A percentile compares a stretch with the other conserved stretches of the same genome.
Evolutionary conservation across 1,140 invertebrate genomes (phyloP).

Genomic region (Drosophila nannoptera): DNA sequence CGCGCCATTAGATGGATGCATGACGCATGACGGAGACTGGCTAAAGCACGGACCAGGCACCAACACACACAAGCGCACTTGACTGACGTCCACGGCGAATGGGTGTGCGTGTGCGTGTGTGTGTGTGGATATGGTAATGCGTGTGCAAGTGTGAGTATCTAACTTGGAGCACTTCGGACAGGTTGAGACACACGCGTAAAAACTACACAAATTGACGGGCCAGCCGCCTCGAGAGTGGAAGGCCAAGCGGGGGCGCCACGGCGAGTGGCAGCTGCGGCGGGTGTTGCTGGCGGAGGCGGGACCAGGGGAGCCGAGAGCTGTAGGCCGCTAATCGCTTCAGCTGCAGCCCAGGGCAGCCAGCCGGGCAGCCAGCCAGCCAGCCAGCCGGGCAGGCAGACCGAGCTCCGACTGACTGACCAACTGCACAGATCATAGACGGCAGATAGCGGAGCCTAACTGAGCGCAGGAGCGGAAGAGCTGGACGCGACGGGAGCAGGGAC

Average conservation of each 20-base stretch:
- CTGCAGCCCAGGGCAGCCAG: constrained; percentile 47
- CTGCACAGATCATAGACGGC: constrained; percentile 78
- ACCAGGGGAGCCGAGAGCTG: constrained; percentile 20
- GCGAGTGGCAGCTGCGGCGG: constrained; percentile 4
- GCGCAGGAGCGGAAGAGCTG: constrained; percentile 9
- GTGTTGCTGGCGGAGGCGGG: constrained; percentile 1
- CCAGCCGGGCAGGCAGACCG: constrained; percentile 35
- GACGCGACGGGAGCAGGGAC: constrained; percentile 9
- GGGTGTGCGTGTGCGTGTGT: constrained; percentile 20
- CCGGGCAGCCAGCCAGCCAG: constrained; percentile 42
- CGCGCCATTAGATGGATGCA: constrained; percentile 62
- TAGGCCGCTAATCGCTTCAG: constrained; percentile 68
- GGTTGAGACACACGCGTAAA: constrained; percentile 76
- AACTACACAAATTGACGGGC: constrained; percentile 70
- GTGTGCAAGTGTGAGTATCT: constrained; percentile 53
- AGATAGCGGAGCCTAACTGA: constrained; percentile 57
- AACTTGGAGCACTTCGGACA: constrained; percentile 65
- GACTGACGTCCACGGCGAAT: constrained; percentile 45
- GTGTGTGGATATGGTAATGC: constrained; percentile 56
- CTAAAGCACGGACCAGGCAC: constrained; percentile 49
- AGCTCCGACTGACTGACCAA: constrained; percentile 53
- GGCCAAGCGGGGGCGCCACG: constrained; percentile 43
- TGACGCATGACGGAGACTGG: constrained; percentile 64
- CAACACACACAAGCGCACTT: constrained; percentile 43
- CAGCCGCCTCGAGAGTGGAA: constrained; percentile 13